phyloP scores from a whole-genome alignment of 1,140 invertebrate genomes.

The Trichonephila inaurata region DNA sequence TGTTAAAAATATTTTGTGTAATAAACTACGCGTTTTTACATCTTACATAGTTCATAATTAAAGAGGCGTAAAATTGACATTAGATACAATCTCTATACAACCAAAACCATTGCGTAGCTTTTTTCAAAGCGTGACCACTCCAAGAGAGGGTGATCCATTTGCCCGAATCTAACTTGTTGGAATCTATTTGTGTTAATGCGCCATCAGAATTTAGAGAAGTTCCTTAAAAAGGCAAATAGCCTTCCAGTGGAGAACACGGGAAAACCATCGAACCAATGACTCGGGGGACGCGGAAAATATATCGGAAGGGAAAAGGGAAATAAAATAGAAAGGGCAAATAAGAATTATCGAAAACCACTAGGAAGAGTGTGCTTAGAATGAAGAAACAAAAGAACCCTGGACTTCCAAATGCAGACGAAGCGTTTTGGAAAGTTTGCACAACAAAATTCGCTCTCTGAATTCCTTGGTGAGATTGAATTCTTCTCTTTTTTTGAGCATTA shows the following conservation, averaged over 20 bases:
- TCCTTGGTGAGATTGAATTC: too few relatives aligned
- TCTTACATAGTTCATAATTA: too few relatives aligned
- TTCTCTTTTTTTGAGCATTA: too few relatives aligned
- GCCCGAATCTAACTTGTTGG: background rate
- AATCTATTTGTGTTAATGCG: conserved; percentile 17
- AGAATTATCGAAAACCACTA: conserved; percentile 69
- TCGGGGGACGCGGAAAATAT: conserved; percentile 12
- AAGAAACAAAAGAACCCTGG: background rate
- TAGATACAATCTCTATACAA: too few relatives aligned
- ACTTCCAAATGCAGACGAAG: background rate
- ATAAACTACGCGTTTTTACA: too few relatives aligned
- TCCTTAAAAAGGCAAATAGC: conserved; percentile 11
- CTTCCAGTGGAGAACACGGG: background rate
- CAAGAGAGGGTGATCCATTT: background rate
- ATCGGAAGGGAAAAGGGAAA: background rate
- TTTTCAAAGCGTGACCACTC: too few relatives aligned
- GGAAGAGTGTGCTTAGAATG: conserved; percentile 18
- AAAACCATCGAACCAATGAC: conserved; percentile 48
- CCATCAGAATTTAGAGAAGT: background rate
- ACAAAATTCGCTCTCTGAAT: too few relatives aligned
- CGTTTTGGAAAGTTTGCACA: background rate
- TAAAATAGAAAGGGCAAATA: conserved; percentile 48
- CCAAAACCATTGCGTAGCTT: too few relatives aligned
- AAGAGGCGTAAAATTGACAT: too few relatives aligned
- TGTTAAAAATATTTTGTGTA: too few relatives aligned